These are phyloP conservation scores for Neoniphon sammara DNA, from an alignment of 2,797 vertebrate genomes.

Conservation along the genomic window DNA sequence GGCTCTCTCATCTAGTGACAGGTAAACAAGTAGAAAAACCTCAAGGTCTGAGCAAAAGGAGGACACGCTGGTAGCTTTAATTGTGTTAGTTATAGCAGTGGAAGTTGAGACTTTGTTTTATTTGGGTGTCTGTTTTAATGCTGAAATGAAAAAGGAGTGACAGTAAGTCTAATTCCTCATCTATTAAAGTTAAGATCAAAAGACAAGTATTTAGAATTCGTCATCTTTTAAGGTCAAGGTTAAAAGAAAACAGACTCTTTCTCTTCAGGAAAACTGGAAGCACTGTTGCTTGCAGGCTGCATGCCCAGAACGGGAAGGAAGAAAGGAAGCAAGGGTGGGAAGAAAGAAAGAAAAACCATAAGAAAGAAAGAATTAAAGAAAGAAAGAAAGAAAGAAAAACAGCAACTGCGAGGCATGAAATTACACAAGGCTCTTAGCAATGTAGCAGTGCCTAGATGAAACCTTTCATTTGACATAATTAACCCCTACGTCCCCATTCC, in stretches of 20 bases:
- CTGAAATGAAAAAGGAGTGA: no score
- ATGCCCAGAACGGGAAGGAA: neutral
- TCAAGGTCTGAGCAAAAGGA: conserved; percentile 2
- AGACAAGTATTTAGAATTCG: neutral
- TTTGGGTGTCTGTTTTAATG: no score
- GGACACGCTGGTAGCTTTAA: neutral
- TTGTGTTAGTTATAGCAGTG: neutral
- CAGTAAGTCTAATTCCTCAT: no score
- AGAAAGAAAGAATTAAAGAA: neutral
- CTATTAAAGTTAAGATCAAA: neutral
- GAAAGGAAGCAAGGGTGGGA: neutral
- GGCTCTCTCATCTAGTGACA: conserved; percentile 2
- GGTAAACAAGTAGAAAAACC: conserved; percentile 16
- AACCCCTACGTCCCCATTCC: conserved; percentile 51
- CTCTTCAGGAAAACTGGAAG: neutral
- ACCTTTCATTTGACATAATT: conserved; percentile 75
- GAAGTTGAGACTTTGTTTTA: neutral
- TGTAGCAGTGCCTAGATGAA: conserved; percentile 37
- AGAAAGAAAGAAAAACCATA: conserved; percentile 1
- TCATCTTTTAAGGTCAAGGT: neutral
- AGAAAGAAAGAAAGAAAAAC: neutral
- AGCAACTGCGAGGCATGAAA: conserved; percentile 33
- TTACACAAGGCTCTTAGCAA: conserved; percentile 36
- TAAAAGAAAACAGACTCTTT: neutral
- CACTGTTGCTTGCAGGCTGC: neutral